Evolutionary conservation across 2,888 invertebrate genomes (phyloP).

Genomic region (Leptinotarsa haldemani): DNA sequence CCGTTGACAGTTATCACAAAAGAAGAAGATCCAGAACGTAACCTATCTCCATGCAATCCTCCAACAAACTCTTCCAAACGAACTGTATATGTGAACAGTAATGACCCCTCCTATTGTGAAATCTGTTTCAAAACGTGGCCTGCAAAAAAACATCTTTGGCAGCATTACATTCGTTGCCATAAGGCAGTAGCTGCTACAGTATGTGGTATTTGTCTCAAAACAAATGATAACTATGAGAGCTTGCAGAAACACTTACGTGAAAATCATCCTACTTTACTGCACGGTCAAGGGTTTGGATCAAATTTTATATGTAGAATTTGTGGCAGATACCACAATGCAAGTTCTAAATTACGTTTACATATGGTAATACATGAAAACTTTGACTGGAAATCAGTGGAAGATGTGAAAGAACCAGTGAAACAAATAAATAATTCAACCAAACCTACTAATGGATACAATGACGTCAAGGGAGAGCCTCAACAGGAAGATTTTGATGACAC

Average conservation of each 20-base stretch:
- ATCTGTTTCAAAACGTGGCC: conserved; percentile 73
- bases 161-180: conserved; percentile 71
- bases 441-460: conserved; percentile 41
- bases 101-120: conserved; percentile 66
- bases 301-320: conserved; percentile 70
- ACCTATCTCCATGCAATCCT: conserved; percentile 43
- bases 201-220: conserved; percentile 71
- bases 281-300: conserved; percentile 68
- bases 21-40: conserved; percentile 43
- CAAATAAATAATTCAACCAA: conserved; percentile 44
- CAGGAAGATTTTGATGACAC: conserved; percentile 53
- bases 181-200: conserved; percentile 70
- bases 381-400: conserved; percentile 58
- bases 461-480: conserved; percentile 48
- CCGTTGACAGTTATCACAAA: conserved; percentile 29
- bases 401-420: conserved; percentile 37
- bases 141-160: conserved; percentile 72
- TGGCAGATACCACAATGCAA: conserved; percentile 70
- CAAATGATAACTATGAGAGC: conserved; percentile 67
- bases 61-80: conserved; percentile 62
- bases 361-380: conserved; percentile 71
- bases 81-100: conserved; percentile 69
- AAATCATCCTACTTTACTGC: conserved; percentile 67
- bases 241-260: conserved; percentile 63
- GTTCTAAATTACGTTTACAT: conserved; percentile 69